A percentile compares a stretch with the other conserved stretches of the same genome.
phyloP scores from a whole-genome alignment of 1,140 invertebrate genomes.

The Cepaea nemoralis region DNA sequence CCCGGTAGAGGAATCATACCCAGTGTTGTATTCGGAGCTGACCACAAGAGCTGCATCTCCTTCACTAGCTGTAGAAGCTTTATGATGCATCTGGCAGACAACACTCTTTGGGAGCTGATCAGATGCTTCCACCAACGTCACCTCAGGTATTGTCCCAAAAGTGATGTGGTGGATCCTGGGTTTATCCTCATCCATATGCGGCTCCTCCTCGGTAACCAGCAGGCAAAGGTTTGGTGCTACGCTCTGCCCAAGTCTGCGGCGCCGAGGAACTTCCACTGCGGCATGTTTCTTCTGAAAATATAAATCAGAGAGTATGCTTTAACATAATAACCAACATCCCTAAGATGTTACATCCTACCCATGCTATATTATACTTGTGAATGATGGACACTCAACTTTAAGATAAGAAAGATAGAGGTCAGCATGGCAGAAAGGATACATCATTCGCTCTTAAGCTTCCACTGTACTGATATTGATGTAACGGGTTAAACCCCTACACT shows the following conservation, averaged over 20 bases:
- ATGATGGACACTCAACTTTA: no score
- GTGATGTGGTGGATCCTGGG: background rate
- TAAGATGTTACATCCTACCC: no score
- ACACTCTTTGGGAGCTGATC: background rate
- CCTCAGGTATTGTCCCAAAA: background rate
- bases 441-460: no score
- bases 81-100: background rate
- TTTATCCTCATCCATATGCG: background rate
- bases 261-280: background rate
- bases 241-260: constrained; percentile 18
- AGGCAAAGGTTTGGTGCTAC: constrained; percentile 15
- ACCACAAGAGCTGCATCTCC: background rate
- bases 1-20: background rate
- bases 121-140: background rate
- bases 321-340: no score
- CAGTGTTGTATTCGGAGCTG: background rate
- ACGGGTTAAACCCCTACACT: no score
- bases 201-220: background rate
- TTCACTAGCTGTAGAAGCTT: background rate
- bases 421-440: no score
- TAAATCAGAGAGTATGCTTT: no score
- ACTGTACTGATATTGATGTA: no score
- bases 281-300: background rate
- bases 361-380: no score
- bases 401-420: no score